Evolutionary conservation across 2,797 vertebrate genomes (phyloP).

Genomic region (Podarcis lilfordi): DNA sequence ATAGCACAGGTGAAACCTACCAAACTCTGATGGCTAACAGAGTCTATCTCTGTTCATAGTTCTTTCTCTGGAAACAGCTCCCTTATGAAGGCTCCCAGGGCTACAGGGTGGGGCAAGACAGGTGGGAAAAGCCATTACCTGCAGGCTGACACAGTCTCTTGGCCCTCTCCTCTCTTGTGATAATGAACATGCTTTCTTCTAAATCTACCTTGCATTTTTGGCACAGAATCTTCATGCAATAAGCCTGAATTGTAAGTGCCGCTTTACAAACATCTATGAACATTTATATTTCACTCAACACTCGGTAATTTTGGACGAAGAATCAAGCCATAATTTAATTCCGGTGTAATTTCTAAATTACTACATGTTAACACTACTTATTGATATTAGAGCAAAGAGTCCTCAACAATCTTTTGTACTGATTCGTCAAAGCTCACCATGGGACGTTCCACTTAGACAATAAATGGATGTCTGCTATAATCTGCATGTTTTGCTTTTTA

Average conservation of each 20-base stretch:
- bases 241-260: neutral
- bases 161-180: neutral
- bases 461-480: slow-evolving; percentile 25
- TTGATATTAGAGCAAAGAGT: slow-evolving; percentile 8
- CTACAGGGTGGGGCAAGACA: no score
- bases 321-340: neutral
- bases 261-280: neutral
- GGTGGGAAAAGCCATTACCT: no score
- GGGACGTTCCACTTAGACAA: neutral
- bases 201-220: neutral
- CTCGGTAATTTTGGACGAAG: neutral
- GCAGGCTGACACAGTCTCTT: no score
- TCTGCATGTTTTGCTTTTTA: neutral
- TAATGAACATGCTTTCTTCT: neutral
- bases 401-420: slow-evolving; percentile 1
- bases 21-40: no score
- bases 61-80: no score
- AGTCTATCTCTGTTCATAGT: no score
- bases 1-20: no score
- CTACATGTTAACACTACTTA: neutral
- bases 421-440: neutral
- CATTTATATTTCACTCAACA: slow-evolving; percentile 39
- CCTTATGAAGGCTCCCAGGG: no score
- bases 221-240: neutral
- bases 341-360: neutral